Percentiles rank a stretch among this genome's conserved stretches.
These are phyloP conservation scores for Notolabrus celidotus DNA, from an alignment of 2,797 vertebrate species.

Conservation along the genomic window DNA sequence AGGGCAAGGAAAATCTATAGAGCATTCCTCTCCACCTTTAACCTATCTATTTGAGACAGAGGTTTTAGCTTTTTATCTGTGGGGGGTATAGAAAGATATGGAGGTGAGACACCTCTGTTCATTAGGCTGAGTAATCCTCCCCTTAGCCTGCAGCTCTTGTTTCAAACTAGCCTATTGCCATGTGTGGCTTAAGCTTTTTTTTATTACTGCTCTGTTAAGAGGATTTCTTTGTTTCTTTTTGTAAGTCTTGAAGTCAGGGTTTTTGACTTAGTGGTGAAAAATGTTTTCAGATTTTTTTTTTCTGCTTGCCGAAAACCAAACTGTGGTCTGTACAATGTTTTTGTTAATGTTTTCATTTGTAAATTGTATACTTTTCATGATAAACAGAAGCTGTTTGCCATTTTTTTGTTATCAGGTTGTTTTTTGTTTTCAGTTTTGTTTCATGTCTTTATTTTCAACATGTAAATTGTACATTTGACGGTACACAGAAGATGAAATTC, in stretches of 20 bases:
- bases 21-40: slow-evolving; percentile 62
- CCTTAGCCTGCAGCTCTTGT: slow-evolving; percentile 74
- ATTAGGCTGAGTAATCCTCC: slow-evolving; percentile 80
- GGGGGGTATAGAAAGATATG: slow-evolving; percentile 43
- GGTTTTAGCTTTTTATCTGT: slow-evolving; percentile 62
- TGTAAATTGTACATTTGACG: slow-evolving; percentile 83
- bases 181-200: slow-evolving; percentile 83
- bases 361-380: slow-evolving; percentile 79
- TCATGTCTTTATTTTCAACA: slow-evolving; percentile 48
- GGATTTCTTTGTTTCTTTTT: slow-evolving; percentile 70
- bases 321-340: slow-evolving; percentile 84
- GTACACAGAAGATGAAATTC: slow-evolving; percentile 75
- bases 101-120: slow-evolving; percentile 68
- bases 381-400: slow-evolving; percentile 71
- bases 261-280: slow-evolving; percentile 79
- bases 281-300: slow-evolving; percentile 47
- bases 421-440: slow-evolving; percentile 27
- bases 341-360: slow-evolving; percentile 80
- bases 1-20: slow-evolving; percentile 50
- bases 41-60: slow-evolving; percentile 63
- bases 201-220: slow-evolving; percentile 72
- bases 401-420: slow-evolving; percentile 68
- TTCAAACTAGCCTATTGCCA: slow-evolving; percentile 79
- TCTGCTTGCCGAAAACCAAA: slow-evolving; percentile 85
- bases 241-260: slow-evolving; percentile 70